A percentile compares a stretch with the other conserved stretches of the same genome.
phyloP scores from a whole-genome alignment of 1,140 invertebrate species.

The Scaptomyza montana region DNA sequence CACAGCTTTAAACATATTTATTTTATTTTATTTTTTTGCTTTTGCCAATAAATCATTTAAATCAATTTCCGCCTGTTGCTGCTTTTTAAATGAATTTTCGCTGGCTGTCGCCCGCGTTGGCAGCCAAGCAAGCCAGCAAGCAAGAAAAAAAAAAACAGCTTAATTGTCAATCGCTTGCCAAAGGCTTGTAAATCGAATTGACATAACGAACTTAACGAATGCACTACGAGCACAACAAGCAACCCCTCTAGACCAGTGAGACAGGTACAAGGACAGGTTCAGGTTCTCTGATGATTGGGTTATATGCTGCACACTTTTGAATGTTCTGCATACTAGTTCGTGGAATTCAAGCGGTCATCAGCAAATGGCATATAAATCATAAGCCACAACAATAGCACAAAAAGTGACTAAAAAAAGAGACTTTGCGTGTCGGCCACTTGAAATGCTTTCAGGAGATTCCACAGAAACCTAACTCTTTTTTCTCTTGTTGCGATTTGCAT shows the following conservation, averaged over 20 bases:
- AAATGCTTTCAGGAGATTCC: conserved; percentile 55
- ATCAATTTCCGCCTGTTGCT: conserved; percentile 78
- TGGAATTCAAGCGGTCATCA: conserved; percentile 37
- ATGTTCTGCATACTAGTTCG: conserved; percentile 36
- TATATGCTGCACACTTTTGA: background rate
- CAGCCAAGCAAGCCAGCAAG: background rate
- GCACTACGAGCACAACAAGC: conserved; percentile 18
- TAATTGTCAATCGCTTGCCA: conserved; percentile 77
- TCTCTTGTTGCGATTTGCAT: conserved; percentile 63
- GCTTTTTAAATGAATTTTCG: conserved; percentile 53
- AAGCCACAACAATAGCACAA: conserved; percentile 61
- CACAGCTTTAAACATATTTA: background rate
- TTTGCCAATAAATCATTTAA: conserved; percentile 76
- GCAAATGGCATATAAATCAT: conserved; percentile 61
- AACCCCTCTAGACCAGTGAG: conserved; percentile 9
- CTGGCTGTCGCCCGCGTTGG: conserved; percentile 17
- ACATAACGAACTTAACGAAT: conserved; percentile 73
- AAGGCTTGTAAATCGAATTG: conserved; percentile 77
- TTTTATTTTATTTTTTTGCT: conserved; percentile 35
- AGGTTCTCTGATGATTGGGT: conserved; percentile 22
- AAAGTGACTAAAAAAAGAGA: conserved; percentile 9
- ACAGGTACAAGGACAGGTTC: conserved; percentile 35
- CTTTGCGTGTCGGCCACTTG: conserved; percentile 37
- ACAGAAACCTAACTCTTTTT: conserved; percentile 38
- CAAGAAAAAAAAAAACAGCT: conserved; percentile 15